These are phyloP conservation scores for Microtus pennsylvanicus DNA, from an alignment of 2,113 vertebrate genomes.

Conservation along the genomic window DNA sequence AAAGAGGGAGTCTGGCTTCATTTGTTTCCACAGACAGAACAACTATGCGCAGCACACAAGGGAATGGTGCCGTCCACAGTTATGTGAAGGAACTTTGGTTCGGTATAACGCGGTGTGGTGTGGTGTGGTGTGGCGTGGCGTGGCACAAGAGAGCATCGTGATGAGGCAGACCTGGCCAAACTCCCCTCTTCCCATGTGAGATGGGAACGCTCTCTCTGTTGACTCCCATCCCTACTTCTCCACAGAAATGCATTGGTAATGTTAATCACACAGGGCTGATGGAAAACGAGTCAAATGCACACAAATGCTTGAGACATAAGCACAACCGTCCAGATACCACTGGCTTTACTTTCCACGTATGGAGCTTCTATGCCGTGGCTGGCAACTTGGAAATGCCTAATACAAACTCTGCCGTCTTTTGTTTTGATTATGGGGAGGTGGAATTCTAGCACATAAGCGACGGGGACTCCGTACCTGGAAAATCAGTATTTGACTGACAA, in stretches of 20 bases:
- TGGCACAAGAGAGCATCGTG: background rate
- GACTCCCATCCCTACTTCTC: background rate
- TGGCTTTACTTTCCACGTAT: background rate
- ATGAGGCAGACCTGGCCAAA: background rate
- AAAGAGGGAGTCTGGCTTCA: background rate
- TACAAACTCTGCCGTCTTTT: background rate
- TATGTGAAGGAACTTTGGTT: no score
- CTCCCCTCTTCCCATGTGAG: background rate
- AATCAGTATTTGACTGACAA: background rate
- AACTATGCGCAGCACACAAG: background rate
- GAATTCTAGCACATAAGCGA: background rate
- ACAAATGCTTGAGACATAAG: fast-evolving
- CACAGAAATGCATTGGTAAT: fast-evolving
- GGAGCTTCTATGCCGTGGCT: background rate
- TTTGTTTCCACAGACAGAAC: fast-evolving
- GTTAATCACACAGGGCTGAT: fast-evolving
- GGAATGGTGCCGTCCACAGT: background rate
- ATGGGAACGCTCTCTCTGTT: background rate
- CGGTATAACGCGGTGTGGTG: fast-evolving
- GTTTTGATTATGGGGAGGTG: background rate
- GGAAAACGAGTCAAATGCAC: background rate
- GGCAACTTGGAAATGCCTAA: background rate
- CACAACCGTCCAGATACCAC: fast-evolving
- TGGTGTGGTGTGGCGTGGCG: fast-evolving
- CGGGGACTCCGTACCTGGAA: background rate